Evolutionary conservation across 2,797 vertebrate species (phyloP), one percentile per base, ranked within the genome.

Genomic region (Oceanodroma leucorhoa): DNA sequence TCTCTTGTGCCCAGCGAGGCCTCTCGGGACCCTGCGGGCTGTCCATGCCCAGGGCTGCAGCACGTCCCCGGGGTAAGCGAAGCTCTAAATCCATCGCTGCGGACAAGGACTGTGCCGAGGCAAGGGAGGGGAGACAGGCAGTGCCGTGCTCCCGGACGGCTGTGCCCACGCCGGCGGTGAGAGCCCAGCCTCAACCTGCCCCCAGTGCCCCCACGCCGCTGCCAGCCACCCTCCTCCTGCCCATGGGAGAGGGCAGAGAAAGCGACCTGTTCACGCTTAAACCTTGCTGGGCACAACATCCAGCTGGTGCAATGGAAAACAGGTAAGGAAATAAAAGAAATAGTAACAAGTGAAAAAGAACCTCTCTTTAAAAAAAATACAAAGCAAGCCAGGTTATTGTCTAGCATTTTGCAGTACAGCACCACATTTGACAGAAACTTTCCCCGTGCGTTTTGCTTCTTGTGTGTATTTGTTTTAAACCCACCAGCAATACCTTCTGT

Each of bases 61-160:
- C 48, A 7, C 4, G 0, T 24, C 12, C 50, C 30, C 1, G 0
- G 9, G 5, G 22, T 5, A 26, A 20, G 23, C 2, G 0, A 41
- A 55, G 40, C 40, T 32, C 30, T 13, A 5, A 27, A 22, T 32
- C 10, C 32, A 5, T 29, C 1, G 3, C 40, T 19, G 21, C 40
- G 19, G 34, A 26, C 2, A 9, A 26, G 29, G n/a, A 54, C 46
- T 40, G 29, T 22, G 24, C 46, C 0, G 2, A 40, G 23, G 60
- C 27, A 2, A 38, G 10, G 38, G 10, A 38, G 14, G 3, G 3
- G 22, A 32, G n/a, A 17, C 23, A 8, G n/a, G 34, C n/a, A 23
- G 11, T 24, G 29, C 29, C 9, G 0, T 0, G 1, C 14, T 48
- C 30, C 36, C 1, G 0, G 10, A 3, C 1, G 2, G 27, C 41